phyloP scores from a whole-genome alignment of 2,113 vertebrate genomes.

The Orcinus orca region DNA sequence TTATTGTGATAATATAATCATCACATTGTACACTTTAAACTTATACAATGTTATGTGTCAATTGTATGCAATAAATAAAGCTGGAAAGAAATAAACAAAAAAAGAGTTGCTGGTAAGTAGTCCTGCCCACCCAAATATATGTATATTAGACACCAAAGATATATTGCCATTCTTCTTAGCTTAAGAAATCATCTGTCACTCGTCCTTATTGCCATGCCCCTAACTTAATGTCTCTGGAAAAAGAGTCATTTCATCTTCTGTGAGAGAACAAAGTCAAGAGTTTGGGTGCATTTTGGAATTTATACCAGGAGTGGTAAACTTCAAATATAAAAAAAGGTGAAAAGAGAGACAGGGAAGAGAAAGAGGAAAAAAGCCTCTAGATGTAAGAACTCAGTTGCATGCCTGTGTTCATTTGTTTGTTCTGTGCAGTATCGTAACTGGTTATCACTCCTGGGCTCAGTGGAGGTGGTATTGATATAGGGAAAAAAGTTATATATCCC shows the following conservation, averaged over 20 bases:
- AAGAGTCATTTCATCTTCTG: not conserved
- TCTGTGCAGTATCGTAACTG: not conserved
- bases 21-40: not conserved
- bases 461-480: fast-evolving
- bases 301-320: not conserved
- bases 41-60: not conserved
- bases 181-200: not conserved
- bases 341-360: not conserved
- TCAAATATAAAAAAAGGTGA: not conserved
- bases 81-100: not conserved
- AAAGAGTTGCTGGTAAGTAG: not conserved
- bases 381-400: not conserved
- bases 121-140: not conserved
- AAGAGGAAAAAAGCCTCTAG: not conserved
- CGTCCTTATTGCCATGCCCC: not conserved
- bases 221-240: not conserved
- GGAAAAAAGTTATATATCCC: not conserved
- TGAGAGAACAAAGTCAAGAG: not conserved
- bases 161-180: not conserved
- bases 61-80: not conserved
- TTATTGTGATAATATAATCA: not conserved
- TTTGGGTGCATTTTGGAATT: not conserved
- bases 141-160: too few species aligned
- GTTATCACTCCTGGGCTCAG: not conserved
- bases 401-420: not conserved